Base-by-base conservation (phyloP, 2,797 vertebrate species). In the Bucorvus abyssinicus region DNA sequence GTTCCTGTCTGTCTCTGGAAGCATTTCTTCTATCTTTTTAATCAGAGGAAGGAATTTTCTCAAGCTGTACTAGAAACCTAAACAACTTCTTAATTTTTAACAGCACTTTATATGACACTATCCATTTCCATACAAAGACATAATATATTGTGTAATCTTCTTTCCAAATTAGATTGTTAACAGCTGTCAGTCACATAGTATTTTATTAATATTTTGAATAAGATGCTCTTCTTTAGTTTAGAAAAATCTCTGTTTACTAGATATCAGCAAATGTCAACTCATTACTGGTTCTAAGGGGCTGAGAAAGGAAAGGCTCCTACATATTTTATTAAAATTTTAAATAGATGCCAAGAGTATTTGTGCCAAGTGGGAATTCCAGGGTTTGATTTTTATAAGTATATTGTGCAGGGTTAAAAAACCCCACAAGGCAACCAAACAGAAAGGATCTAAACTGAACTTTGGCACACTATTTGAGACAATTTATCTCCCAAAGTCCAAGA, bases 161-260 rank as follows among this genome's bases (percentile, higher is more conserved):
- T 75, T 84, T 92, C 15, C 53, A 91, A 94, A 89, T 74, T 77
- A 84, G 87, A 82, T 8, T 64, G 10, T 65, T 91, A 91, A 76
- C 2, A 5, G 19, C 27, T 77, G 47, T 55, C 92, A 86, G 13
- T 76, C 73, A 67, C 7, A 16, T 21, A 45, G 29, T 6, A 56
- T 70, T 81, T 45, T 45, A 59, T 27, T 78, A 77, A 57, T 38
- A 84, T 13, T 82, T 83, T 71, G 67, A 81, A 40, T 55, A 64
- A 49, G 32, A 85, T 60, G 8, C 3, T 69, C 24, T 82, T 75
- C 18, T 30, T 67, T 76, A 59, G 11, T 32, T 74, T 65, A 68
- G 14, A 73, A 78, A 73, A 81, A 61, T 57, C 4, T 45, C 42
- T 59, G 4, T 68, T 76, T 32, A 47, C 16, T 44, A 85, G 34